Conservation (phyloP, 2,888 invertebrate genomes). For the Oscheius sp. region DNA sequence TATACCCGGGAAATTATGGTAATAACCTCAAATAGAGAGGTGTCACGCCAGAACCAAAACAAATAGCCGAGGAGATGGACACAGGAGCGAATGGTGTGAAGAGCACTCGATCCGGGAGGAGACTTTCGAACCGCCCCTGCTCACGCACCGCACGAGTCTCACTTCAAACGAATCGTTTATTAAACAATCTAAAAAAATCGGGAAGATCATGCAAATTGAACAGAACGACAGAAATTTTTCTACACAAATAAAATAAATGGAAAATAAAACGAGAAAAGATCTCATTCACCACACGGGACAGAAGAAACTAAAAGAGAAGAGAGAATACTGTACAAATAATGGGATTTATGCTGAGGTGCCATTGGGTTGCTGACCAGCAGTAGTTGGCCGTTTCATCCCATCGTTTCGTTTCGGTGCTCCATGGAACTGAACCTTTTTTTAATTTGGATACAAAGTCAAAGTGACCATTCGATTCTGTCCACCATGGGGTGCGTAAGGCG, state of each 20-base stretch:
- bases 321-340: conserved; percentile 15
- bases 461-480: conserved; percentile 5
- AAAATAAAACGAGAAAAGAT: neutral
- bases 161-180: neutral
- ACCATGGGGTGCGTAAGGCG: neutral
- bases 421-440: neutral
- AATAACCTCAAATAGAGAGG: conserved; percentile 17
- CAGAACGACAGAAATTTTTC: neutral
- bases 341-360: conserved; percentile 19
- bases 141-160: conserved; percentile 23
- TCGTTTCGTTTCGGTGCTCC: neutral
- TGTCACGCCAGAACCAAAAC: conserved; percentile 24
- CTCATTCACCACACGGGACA: conserved; percentile 10
- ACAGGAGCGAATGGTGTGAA: conserved; percentile 6
- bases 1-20: conserved; percentile 5
- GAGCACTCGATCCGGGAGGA: conserved; percentile 25
- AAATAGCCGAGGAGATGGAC: neutral
- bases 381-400: neutral
- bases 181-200: neutral
- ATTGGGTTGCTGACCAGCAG: neutral
- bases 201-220: neutral
- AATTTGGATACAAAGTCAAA: neutral
- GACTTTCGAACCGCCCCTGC: conserved; percentile 5
- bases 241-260: neutral
- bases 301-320: neutral